phyloP scores from a whole-genome alignment of 2,888 invertebrate species.

The Hemithea aestivaria region DNA sequence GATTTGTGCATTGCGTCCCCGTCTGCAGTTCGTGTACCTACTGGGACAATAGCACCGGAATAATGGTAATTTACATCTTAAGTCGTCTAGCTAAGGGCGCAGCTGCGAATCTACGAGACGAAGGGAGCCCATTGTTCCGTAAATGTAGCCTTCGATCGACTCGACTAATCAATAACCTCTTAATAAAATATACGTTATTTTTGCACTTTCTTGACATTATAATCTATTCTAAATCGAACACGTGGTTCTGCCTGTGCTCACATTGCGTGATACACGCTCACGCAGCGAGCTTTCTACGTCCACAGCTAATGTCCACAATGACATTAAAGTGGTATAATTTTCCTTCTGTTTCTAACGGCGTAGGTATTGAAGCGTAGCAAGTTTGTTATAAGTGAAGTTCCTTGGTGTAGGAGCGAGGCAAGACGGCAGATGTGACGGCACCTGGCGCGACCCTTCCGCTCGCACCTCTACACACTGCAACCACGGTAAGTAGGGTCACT shows the following conservation, averaged over 20 bases:
- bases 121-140: slow-evolving; percentile 45
- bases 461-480: slow-evolving; percentile 42
- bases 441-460: slow-evolving; percentile 76
- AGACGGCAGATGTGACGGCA: slow-evolving; percentile 75
- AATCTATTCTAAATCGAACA: slow-evolving; percentile 7
- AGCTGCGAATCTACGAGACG: slow-evolving; percentile 65
- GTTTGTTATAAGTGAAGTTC: slow-evolving; percentile 45
- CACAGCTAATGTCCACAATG: not conserved
- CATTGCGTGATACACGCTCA: not conserved
- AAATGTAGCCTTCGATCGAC: slow-evolving; percentile 47
- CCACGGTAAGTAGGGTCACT: slow-evolving; percentile 55
- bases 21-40: slow-evolving; percentile 71
- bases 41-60: slow-evolving; percentile 60
- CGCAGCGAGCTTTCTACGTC: not conserved
- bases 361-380: slow-evolving; percentile 58
- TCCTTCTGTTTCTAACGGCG: slow-evolving; percentile 44
- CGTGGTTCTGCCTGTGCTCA: too few species aligned
- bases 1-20: slow-evolving; percentile 73
- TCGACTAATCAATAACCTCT: slow-evolving; percentile 49
- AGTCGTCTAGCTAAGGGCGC: slow-evolving; percentile 70
- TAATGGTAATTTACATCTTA: slow-evolving; percentile 79
- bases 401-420: slow-evolving; percentile 43
- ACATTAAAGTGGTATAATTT: slow-evolving; percentile 7
- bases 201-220: slow-evolving; percentile 26
- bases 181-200: slow-evolving; percentile 31